Base-by-base conservation (phyloP, 2,888 invertebrate species). In the Heliconius ethilla region DNA sequence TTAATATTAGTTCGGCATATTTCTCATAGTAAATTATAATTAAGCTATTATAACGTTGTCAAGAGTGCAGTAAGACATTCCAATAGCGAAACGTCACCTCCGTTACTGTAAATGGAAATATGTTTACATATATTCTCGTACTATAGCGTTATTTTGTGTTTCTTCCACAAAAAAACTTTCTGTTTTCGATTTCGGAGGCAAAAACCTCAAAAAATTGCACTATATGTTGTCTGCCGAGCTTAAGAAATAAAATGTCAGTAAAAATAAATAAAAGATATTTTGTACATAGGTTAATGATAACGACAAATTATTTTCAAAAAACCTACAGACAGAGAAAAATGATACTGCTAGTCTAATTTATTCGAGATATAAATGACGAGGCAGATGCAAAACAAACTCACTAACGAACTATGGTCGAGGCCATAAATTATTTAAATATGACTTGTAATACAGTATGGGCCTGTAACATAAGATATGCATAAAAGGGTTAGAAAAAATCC, bases 371-470 rank as follows among this genome's bases (percentile, higher is more conserved):
- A 27, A 74, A 82, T 82, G 83, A 85, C 83, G 78, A 81, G 81
- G 89, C 94, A 94, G 93, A 93, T 93, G 91, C 91, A 88, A 90
- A 89, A 87, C 84, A 87, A 87, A 86, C 83, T 80, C 82, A 82
- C 87, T 88, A 89, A 89, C 89, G 87, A 92, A 90, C 88, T 85
- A 80, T 81, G 88, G 87, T 85, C 88, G 85, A 87, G 80, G 79
- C 83, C 91, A 94, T 94, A 93, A 94, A 94, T 94, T 93, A 94
- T 93, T 94, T 91, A 93, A 94, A 94, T 94, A 89, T 93, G 92
- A 93, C 92, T 93, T 90, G 94, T 94, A 93, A 94, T 88, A 89
- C 87, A 90, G 92, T 88, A 91, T 88, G 92, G 88, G 87, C 59
- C 59, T 59, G 72, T 81, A 91, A 90, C 90, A 92, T 91, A 89